These are phyloP conservation scores for Dryomyza anilis DNA, from an alignment of 2,888 invertebrate genomes.

Conservation along the genomic window DNA sequence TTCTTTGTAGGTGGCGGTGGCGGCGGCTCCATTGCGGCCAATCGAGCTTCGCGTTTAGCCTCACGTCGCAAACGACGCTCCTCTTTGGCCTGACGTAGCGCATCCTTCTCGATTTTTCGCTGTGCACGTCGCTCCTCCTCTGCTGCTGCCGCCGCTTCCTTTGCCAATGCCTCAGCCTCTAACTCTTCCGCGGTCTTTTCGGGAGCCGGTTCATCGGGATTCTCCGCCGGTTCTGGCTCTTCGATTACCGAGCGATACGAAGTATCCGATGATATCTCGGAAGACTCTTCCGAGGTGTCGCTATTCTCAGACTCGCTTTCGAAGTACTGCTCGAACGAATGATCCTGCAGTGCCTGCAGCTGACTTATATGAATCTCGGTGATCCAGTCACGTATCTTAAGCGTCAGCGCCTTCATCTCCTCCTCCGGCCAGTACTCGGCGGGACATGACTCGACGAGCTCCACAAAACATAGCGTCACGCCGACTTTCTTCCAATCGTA, in stretches of 20 bases:
- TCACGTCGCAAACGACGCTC: conserved; percentile 28
- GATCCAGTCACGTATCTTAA: conserved; percentile 41
- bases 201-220: not conserved
- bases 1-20: conserved; percentile 9
- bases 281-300: conserved; percentile 24
- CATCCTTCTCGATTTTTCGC: not conserved
- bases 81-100: conserved; percentile 28
- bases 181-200: conserved; percentile 27
- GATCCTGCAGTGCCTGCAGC: conserved; percentile 44
- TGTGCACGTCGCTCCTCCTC: conserved; percentile 15
- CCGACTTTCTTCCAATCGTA: conserved; percentile 47
- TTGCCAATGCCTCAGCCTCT: conserved; percentile 25
- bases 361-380: conserved; percentile 45
- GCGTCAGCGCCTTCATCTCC: conserved; percentile 43
- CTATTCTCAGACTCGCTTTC: conserved; percentile 21
- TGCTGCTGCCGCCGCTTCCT: not conserved
- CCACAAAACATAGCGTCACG: conserved; percentile 48
- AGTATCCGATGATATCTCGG: conserved; percentile 19
- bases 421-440: conserved; percentile 46
- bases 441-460: conserved; percentile 48
- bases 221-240: not conserved
- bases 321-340: conserved; percentile 38
- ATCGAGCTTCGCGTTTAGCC: conserved; percentile 28
- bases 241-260: not conserved
- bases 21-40: not conserved